A percentile compares a stretch with the other conserved stretches of the same genome.
Conservation (phyloP, 2,888 invertebrate species). For the Brachyptera putata region DNA sequence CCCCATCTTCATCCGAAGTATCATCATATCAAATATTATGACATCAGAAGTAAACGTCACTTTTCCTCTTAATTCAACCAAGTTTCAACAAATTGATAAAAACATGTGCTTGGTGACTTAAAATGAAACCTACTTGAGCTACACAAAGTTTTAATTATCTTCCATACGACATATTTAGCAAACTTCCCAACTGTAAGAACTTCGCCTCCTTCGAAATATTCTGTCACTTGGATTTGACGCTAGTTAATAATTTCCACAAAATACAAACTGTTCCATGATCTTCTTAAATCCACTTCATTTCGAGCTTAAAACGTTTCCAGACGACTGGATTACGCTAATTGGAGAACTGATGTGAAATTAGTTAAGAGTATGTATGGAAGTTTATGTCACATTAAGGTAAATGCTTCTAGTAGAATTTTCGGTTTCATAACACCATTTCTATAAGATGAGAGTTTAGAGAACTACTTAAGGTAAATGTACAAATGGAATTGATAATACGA, state of each 20-base stretch:
- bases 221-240: slow-evolving; percentile 10
- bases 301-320: slow-evolving; percentile 27
- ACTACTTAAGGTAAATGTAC: too few species aligned
- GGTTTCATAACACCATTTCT: too few species aligned
- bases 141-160: background rate
- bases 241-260: slow-evolving; percentile 13
- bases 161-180: too few species aligned
- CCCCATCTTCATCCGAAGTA: too few species aligned
- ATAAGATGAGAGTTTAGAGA: too few species aligned
- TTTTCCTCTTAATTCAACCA: too few species aligned
- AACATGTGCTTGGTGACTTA: too few species aligned
- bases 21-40: too few species aligned
- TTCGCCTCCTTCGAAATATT: slow-evolving; percentile 3
- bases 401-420: background rate
- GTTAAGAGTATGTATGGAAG: background rate
- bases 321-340: slow-evolving; percentile 29
- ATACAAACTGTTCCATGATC: slow-evolving; percentile 10
- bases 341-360: slow-evolving; percentile 18
- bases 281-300: slow-evolving; percentile 19
- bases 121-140: slow-evolving; percentile 5
- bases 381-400: background rate
- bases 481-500: too few species aligned
- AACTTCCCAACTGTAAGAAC: too few species aligned
- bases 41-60: too few species aligned
- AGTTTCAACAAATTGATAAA: too few species aligned